Evolutionary conservation across 2,888 invertebrate species (phyloP).

Genomic region (Synergus laeviventris): DNA sequence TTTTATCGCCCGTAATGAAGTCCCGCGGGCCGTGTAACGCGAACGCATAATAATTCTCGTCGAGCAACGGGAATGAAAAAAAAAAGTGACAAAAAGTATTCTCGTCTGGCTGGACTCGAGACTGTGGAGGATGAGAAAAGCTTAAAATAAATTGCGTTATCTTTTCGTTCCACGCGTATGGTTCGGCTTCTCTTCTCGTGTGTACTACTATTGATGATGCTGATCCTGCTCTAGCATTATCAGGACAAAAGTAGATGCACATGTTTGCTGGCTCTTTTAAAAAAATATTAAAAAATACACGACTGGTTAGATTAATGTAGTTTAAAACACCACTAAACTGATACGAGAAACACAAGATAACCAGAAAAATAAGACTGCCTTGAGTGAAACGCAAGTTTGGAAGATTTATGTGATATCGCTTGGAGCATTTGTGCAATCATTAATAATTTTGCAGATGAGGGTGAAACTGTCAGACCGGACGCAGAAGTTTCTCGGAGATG

Average conservation of each 20-base stretch:
- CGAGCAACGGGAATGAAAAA: conserved; percentile 48
- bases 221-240: conserved; percentile 10
- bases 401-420: neutral
- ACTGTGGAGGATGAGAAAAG: conserved; percentile 64
- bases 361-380: neutral
- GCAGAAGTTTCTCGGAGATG: conserved; percentile 5
- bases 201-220: conserved; percentile 26
- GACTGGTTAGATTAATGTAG: neutral
- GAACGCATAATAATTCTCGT: conserved; percentile 58
- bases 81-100: conserved; percentile 48
- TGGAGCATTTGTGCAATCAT: neutral
- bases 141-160: conserved; percentile 72
- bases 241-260: conserved; percentile 2
- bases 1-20: conserved; percentile 58
- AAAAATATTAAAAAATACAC: no score
- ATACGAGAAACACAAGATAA: neutral
- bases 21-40: conserved; percentile 41
- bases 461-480: neutral
- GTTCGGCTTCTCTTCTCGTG: conserved; percentile 52
- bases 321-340: neutral
- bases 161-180: conserved; percentile 73
- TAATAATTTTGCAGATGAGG: conserved; percentile 17
- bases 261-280: neutral
- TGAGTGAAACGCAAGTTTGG: neutral
- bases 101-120: neutral